phyloP scores from a whole-genome alignment of 1,140 invertebrate species.

The Portunus trituberculatus region DNA sequence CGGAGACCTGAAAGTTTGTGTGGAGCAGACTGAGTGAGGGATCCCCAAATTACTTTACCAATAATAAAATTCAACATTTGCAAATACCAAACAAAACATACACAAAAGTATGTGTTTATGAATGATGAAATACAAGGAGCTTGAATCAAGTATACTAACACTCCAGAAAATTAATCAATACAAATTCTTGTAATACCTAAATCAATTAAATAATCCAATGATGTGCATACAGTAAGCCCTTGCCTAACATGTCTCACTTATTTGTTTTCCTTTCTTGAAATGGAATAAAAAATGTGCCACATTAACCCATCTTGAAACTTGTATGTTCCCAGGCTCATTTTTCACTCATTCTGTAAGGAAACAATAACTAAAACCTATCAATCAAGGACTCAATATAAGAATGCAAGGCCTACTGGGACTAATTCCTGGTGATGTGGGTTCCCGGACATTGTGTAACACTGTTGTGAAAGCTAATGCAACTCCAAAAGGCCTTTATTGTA shows the following conservation, averaged over 20 bases:
- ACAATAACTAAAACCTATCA: not conserved
- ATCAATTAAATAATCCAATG: not conserved
- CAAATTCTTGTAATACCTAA: conserved; percentile 46
- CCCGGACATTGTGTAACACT: conserved; percentile 65
- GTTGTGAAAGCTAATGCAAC: conserved; percentile 53
- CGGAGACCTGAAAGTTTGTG: conserved; percentile 19
- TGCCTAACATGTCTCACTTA: not conserved
- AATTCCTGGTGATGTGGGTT: conserved; percentile 25
- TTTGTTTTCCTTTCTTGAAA: not conserved
- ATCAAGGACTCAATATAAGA: not conserved
- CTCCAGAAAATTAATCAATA: conserved; percentile 23
- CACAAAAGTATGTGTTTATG: conserved; percentile 26
- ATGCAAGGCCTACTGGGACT: not conserved
- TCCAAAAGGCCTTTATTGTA: not conserved
- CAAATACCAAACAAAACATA: not conserved
- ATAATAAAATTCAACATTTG: not conserved
- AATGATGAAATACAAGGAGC: conserved; percentile 4
- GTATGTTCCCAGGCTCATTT: not conserved
- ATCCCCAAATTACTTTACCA: conserved; percentile 45
- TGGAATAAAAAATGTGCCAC: not conserved
- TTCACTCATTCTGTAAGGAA: not conserved
- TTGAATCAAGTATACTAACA: conserved; percentile 32
- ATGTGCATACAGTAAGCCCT: not conserved
- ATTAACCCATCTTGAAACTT: not conserved
- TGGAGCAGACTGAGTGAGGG: conserved; percentile 38